Base-by-base conservation (phyloP, 1,140 invertebrate genomes). In the Stegodyphus dumicola region DNA sequence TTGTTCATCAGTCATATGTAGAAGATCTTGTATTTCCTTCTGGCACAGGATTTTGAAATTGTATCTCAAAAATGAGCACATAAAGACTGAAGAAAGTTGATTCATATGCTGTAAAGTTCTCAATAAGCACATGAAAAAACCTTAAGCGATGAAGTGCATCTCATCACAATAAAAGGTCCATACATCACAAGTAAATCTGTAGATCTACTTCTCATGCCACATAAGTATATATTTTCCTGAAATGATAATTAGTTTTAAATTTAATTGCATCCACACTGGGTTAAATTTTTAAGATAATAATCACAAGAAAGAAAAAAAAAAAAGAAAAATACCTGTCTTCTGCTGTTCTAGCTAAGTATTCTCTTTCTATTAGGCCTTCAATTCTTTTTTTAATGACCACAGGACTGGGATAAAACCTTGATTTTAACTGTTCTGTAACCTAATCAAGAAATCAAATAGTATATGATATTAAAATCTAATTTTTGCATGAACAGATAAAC, bases 321-420 rank as follows among this genome's bases (percentile, higher is more conserved):
- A 87, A 13, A 70, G 4, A 64, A 84, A 13, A 11, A 33, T 90
- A 95, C 94, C 95, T 94, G 93, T 99, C 97, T 92, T 99, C 97
- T 84, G 96, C 94, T 88, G 97, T 98, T 91, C 98, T 94, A 84
- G 97, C 96, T 90, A 99, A 93, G 93, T 99, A 99, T 93, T 99
- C 98, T 88, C 98, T 93, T 92, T 99, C 98, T 90, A 99, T 99
- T 88, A 99, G 94, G 75, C 97, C 97, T 93, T 99, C 98, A 90
- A 99, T 99, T 90, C 98, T 94, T 91, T 99, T 99, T 92, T 99
- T 99, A 90, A 99, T 99, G 87, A 99, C 95, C 88, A 97, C 95
- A 64, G 98, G 98, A 89, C 96, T 98, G 87, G 98, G 98, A 91
- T 99, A 93, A 93, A 99, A 99, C 89, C 98, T 93, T 88, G 94